phyloP scores from a whole-genome alignment of 64 coral and sea anemone species.

The Astreopora myriophthalma region DNA sequence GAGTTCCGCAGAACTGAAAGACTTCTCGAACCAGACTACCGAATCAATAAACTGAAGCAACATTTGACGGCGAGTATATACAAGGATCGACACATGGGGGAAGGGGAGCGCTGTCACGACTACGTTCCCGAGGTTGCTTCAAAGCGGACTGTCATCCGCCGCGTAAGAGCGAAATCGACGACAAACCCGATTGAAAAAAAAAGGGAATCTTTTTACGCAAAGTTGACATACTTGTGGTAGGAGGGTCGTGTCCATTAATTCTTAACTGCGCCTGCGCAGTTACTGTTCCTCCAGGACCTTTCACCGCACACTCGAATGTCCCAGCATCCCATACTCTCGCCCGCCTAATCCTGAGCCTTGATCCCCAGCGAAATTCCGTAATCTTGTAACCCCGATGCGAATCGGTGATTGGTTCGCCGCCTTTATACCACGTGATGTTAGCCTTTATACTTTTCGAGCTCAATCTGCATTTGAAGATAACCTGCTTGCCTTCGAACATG shows the following conservation, averaged over 20 bases:
- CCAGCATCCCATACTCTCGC: constrained; percentile 68
- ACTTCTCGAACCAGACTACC: too few relatives aligned
- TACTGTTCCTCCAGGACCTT: background rate
- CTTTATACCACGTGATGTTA: constrained; percentile 90
- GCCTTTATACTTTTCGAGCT: constrained; percentile 60
- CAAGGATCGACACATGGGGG: too few relatives aligned
- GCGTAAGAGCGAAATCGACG: too few relatives aligned
- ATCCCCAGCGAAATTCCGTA: constrained; percentile 71
- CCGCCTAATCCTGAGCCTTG: constrained; percentile 70
- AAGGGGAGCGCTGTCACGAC: too few relatives aligned
- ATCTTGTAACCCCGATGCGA: constrained; percentile 47
- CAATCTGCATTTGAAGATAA: constrained; percentile 82
- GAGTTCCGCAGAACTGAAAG: too few relatives aligned
- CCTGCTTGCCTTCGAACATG: constrained; percentile 75
- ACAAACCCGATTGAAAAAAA: too few relatives aligned
- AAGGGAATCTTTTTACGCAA: too few relatives aligned
- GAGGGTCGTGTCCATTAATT: background rate
- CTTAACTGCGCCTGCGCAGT: constrained; percentile 61
- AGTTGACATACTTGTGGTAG: background rate
- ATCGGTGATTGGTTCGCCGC: constrained; percentile 24
- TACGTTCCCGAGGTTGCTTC: too few relatives aligned
- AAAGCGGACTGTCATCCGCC: too few relatives aligned
- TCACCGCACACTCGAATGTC: constrained; percentile 64
- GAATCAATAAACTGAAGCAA: too few relatives aligned
- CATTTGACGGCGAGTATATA: too few relatives aligned